Conservation (phyloP, 2,888 invertebrate species). For the Gisinianus flammeolus region DNA sequence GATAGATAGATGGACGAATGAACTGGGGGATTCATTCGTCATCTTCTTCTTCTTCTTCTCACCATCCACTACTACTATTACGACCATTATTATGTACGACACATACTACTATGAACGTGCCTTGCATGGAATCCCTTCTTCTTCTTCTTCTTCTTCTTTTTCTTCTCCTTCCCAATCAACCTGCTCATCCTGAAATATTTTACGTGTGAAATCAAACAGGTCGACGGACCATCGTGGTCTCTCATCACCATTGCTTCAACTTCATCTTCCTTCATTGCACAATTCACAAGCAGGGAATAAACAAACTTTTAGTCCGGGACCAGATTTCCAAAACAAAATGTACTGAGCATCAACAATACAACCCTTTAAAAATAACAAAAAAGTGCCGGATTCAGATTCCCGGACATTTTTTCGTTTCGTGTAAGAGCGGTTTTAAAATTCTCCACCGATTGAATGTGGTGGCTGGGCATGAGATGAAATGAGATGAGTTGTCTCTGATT, state of each 20-base stretch:
- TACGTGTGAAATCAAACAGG: conserved; percentile 39
- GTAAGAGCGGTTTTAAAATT: too few species aligned
- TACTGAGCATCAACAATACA: not conserved
- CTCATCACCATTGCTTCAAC: conserved; percentile 16
- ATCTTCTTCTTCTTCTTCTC: not conserved
- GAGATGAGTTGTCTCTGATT: too few species aligned
- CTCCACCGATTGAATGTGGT: too few species aligned
- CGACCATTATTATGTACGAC: not conserved
- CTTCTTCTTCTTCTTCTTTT: too few species aligned
- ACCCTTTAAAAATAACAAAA: too few species aligned
- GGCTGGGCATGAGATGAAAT: too few species aligned
- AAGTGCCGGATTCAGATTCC: not conserved
- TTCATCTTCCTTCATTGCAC: not conserved
- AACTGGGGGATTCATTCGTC: not conserved
- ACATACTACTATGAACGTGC: conserved; percentile 16
- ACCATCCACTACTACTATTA: not conserved
- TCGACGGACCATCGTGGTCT: conserved; percentile 28
- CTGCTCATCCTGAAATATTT: conserved; percentile 36
- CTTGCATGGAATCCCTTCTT: conserved; percentile 20
- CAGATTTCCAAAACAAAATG: not conserved
- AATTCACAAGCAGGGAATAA: not conserved
- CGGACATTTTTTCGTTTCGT: not conserved
- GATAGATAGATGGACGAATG: not conserved
- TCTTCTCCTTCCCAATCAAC: conserved; percentile 21
- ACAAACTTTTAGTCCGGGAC: not conserved